Evolutionary conservation across 2,113 vertebrate genomes (phyloP).

Genomic region (Morone chrysops): DNA sequence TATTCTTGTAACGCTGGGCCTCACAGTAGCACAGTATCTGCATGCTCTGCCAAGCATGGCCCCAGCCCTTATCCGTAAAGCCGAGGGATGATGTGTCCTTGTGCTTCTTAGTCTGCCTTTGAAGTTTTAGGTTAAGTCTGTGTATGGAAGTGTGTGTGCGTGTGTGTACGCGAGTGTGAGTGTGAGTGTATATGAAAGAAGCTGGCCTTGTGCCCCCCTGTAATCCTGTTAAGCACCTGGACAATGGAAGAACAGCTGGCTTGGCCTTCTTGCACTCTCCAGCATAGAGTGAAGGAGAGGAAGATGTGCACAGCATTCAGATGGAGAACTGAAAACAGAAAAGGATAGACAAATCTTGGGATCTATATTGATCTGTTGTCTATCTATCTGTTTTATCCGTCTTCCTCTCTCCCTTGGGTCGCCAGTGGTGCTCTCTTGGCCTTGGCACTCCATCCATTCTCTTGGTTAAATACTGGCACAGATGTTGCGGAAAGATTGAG

Average conservation of each 20-base stretch:
- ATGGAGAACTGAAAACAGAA: constrained; percentile 24
- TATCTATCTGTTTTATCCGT: constrained; percentile 16
- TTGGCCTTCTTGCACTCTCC: constrained; percentile 50
- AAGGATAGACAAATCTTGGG: constrained; percentile 17
- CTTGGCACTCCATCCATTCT: constrained; percentile 59
- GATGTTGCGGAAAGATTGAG: constrained; percentile 81
- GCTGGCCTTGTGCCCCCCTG: constrained; percentile 52
- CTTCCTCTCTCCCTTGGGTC: constrained; percentile 11
- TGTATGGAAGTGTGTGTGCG: constrained; percentile 10
- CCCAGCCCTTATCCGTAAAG: constrained; percentile 31
- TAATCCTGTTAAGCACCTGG: constrained; percentile 80
- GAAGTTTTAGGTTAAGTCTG: constrained; percentile 59
- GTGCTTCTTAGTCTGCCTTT: constrained; percentile 53
- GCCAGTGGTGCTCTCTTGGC: constrained; percentile 11
- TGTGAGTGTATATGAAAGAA: constrained; percentile 28
- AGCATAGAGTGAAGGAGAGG: constrained; percentile 52
- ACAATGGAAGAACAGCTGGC: constrained; percentile 83
- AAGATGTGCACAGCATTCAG: constrained; percentile 41
- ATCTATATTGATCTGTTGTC: constrained; percentile 18
- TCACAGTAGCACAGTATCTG: constrained; percentile 16
- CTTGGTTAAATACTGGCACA: constrained; percentile 76
- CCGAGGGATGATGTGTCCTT: constrained; percentile 54
- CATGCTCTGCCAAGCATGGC: constrained; percentile 37
- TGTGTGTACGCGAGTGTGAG: constrained; percentile 28
- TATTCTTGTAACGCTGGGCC: neutral